These are phyloP conservation scores for Suillia variegata DNA, from an alignment of 2,888 invertebrate genomes.

Conservation along the genomic window DNA sequence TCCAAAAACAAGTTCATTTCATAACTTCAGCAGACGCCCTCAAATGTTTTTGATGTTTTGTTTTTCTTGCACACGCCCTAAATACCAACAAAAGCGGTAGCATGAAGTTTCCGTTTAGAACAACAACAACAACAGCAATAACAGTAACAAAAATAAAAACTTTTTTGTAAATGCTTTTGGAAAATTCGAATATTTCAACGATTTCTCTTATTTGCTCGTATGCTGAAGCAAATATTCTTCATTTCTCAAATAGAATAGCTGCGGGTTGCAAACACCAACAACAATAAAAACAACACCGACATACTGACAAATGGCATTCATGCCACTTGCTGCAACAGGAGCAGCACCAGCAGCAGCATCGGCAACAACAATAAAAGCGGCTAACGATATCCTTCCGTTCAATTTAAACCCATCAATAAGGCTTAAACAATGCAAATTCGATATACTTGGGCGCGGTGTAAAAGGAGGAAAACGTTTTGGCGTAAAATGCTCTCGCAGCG, in stretches of 20 bases:
- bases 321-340: background rate
- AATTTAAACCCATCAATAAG: slow-evolving; percentile 16
- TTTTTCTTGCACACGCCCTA: background rate
- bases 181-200: background rate
- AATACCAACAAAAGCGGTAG: too few species aligned
- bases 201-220: background rate
- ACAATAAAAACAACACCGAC: too few species aligned
- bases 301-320: background rate
- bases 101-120: too few species aligned
- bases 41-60: too few species aligned
- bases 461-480: too few species aligned
- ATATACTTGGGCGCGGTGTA: background rate
- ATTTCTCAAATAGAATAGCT: background rate
- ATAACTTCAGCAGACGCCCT: too few species aligned
- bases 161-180: background rate
- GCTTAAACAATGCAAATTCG: slow-evolving; percentile 12
- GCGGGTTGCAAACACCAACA: background rate
- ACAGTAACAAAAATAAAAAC: too few species aligned
- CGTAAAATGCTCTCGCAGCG: too few species aligned
- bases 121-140: too few species aligned
- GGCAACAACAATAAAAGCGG: background rate
- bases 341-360: background rate
- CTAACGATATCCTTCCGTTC: slow-evolving; percentile 14
- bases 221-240: background rate
- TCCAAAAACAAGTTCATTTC: background rate